Evolutionary conservation across 2,113 vertebrate species (phyloP).

Genomic region (Donacobius atricapilla): DNA sequence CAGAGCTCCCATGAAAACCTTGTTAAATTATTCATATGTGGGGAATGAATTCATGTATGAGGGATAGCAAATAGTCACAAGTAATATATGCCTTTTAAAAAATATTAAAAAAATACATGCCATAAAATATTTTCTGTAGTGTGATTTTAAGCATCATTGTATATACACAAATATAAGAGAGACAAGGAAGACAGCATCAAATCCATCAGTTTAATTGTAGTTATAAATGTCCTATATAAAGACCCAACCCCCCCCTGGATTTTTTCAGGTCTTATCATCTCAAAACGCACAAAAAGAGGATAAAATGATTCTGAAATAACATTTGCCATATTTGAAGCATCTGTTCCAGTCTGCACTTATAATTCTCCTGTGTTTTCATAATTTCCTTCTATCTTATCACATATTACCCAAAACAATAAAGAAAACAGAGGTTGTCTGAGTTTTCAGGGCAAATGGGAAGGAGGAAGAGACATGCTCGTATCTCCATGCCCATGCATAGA

Average conservation of each 20-base stretch:
- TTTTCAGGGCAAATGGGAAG: neutral
- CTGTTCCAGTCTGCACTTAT: neutral
- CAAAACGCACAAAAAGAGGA: neutral
- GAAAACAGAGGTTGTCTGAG: neutral
- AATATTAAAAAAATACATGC: neutral
- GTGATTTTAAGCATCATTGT: neutral
- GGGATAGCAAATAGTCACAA: neutral
- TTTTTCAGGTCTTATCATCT: neutral
- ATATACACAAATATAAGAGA: neutral
- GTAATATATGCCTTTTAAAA: neutral
- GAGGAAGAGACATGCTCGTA: neutral
- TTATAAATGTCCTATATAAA: neutral
- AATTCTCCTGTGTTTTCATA: neutral
- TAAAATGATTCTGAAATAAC: constrained; percentile 12
- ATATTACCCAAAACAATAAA: neutral
- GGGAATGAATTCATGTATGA: neutral
- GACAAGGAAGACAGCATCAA: neutral
- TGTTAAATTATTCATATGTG: accelerated
- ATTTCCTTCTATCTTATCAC: neutral
- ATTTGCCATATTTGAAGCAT: constrained; percentile 15
- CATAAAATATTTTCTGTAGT: neutral
- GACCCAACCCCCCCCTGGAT: accelerated
- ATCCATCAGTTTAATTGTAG: neutral
- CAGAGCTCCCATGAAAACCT: neutral
- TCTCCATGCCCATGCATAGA: neutral